Base-by-base conservation (phyloP, 2,113 vertebrate species). In the Chaetodon auriga region DNA sequence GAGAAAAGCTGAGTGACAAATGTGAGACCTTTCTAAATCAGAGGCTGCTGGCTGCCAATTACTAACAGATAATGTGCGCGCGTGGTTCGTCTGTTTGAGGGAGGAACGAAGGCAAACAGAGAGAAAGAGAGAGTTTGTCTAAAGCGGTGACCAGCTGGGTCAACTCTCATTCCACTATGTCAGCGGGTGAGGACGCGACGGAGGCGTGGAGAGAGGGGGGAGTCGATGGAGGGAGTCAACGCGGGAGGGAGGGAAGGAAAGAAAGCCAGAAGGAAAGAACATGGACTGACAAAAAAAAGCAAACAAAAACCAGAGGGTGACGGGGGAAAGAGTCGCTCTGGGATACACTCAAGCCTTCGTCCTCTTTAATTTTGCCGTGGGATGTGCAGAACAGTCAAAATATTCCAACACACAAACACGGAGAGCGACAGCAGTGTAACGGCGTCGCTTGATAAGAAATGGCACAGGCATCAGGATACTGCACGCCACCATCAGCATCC, bases 31-130 rank as follows among this genome's bases (percentile, higher is more conserved):
- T 73, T 72, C 65, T 30, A 80, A 80, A 82, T 48, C 46, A 68
- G 57, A 72, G 46, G 54, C 60, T 51, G 58, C 69, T 35, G 55
- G 78, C 70, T 81, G 74, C 25, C 49, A 77, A 58, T 80, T 61
- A 88, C 71, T 51, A 64, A 74, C 58, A 57, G 69, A 86, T 74
- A 68, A 68, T 76, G 15, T 66, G 41, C 55, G 30, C 72, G 73
- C 38, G 35, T n/a, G 46, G 78, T 30, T 71, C 62, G 36, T 72
- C 38, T 25, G 30, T 65, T 71, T 66, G 30, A 55, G 9, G 5
- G 35, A 61, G 18, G 60, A 45, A 72, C 53, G 38, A 64, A 70
- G 19, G 35, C 65, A 88, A 75, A 81, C 58, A 83, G 18, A 61
- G 48, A 60, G 64, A 58, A 30, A 75, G 45, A 48, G 64, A 65